Evolutionary conservation across 1,140 invertebrate species (phyloP).

Genomic region (Drosophila rufa): DNA sequence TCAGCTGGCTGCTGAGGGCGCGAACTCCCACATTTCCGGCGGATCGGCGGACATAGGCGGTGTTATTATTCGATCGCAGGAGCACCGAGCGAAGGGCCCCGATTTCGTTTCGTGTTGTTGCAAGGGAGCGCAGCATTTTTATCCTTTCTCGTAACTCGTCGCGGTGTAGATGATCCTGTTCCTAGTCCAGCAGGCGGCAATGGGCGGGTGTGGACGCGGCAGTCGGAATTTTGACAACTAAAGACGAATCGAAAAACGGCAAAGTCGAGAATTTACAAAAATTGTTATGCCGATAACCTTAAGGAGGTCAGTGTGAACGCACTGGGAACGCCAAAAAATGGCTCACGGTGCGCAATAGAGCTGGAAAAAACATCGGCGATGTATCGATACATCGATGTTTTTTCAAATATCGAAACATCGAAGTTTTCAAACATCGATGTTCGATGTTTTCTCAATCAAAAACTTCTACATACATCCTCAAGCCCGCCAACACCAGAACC

Average conservation of each 20-base stretch:
- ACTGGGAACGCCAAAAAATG: conserved; percentile 37
- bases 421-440: too few species aligned
- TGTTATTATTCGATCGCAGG: conserved; percentile 36
- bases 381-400: too few species aligned
- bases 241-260: conserved; percentile 23
- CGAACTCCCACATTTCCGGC: conserved; percentile 54
- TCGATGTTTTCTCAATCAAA: too few species aligned
- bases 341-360: background rate
- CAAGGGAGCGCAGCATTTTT: conserved; percentile 88
- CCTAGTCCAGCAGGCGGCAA: conserved; percentile 7
- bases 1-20: conserved; percentile 58
- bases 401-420: too few species aligned
- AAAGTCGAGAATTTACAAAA: conserved; percentile 37
- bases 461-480: too few species aligned
- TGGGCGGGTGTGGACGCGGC: conserved; percentile 5
- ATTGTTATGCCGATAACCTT: conserved; percentile 43
- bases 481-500: too few species aligned
- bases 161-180: conserved; percentile 9
- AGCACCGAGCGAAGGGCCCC: conserved; percentile 58
- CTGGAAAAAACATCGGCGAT: too few species aligned
- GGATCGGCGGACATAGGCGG: conserved; percentile 32
- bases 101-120: conserved; percentile 87
- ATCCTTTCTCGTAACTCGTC: conserved; percentile 27
- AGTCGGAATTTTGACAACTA: conserved; percentile 40
- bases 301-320: conserved; percentile 43